Base-by-base conservation (phyloP, 2,888 invertebrate genomes). In the Rhyacophila evoluta region DNA sequence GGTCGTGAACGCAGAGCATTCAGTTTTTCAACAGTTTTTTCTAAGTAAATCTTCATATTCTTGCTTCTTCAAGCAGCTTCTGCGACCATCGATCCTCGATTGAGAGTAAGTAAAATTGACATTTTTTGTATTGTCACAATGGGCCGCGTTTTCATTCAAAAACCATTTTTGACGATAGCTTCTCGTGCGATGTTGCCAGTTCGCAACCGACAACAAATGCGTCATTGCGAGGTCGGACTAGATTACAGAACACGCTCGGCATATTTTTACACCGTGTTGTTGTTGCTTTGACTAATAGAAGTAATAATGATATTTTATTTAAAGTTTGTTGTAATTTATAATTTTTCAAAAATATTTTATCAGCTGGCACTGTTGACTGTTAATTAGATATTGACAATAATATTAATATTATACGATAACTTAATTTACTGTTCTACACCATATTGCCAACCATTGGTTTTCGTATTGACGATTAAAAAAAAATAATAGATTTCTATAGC, bases 1-100 rank as follows among this genome's bases (percentile, higher is more conserved):
- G 76, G 76, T 55, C 76, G 76, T 55, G 38, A 28, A 37, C 76
- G 76, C 41, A 36, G 55, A 55, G 55, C 55, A 19, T 19, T 55
- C 55, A 19, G 19, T 19, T 10, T 15, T 19, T 55, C 6, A 55
- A 55, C 15, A 19, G 10, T 55, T 1, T 55, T 19, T 39, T 39
- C 19, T 19, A 19, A 19, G 10, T 5, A 55, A 8, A 55, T 2
- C 55, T 19, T 8, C 55, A 55, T 25, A 15, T 25, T 55, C 12
- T 25, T 10, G 25, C 25, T 19, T 19, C 12, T 25, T 5, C 25
- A 55, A 6, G 0, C 5, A 10, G 6, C 19, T 1, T 8, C 55
- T 25, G 55, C 19, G 55, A 19, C 19, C 19, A 19, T 8, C 25
- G 19, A 19, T 12, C 19, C 12, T 55, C 19, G 10, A 19, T 19